These are phyloP conservation scores for Uria aalge DNA, from an alignment of 2,113 vertebrate genomes.

Conservation along the genomic window DNA sequence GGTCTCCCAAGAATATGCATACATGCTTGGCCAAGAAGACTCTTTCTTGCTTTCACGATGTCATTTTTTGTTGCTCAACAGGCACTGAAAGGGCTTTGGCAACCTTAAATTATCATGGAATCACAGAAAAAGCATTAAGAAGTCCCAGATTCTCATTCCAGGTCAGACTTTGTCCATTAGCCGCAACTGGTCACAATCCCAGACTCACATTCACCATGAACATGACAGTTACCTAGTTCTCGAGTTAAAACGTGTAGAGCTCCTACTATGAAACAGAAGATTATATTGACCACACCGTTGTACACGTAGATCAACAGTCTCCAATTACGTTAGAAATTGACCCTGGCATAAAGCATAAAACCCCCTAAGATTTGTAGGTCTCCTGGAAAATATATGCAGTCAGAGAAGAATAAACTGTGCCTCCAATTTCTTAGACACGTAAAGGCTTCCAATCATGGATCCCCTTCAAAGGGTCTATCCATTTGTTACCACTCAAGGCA, in stretches of 20 bases:
- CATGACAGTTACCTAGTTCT: neutral
- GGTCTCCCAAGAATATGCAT: neutral
- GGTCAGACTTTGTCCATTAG: neutral
- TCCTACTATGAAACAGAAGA: neutral
- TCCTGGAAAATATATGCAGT: neutral
- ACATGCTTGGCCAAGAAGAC: neutral
- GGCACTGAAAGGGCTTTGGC: neutral
- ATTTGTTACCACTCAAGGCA: neutral
- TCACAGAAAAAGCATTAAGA: neutral
- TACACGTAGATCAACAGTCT: neutral
- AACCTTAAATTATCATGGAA: neutral
- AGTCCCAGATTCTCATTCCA: neutral
- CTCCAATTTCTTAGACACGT: neutral
- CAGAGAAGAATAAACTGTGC: neutral
- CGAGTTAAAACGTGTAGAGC: rapidly evolving
- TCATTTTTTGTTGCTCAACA: neutral
- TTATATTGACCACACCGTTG: neutral
- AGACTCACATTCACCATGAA: neutral
- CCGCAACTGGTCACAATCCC: neutral
- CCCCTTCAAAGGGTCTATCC: neutral
- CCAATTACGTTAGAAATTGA: neutral
- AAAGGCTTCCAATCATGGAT: neutral
- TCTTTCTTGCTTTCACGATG: neutral
- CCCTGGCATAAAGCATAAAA: neutral
- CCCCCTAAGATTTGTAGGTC: neutral